These are phyloP conservation scores for Thymelicus lineola DNA, from an alignment of 2,888 invertebrate genomes.

Conservation along the genomic window DNA sequence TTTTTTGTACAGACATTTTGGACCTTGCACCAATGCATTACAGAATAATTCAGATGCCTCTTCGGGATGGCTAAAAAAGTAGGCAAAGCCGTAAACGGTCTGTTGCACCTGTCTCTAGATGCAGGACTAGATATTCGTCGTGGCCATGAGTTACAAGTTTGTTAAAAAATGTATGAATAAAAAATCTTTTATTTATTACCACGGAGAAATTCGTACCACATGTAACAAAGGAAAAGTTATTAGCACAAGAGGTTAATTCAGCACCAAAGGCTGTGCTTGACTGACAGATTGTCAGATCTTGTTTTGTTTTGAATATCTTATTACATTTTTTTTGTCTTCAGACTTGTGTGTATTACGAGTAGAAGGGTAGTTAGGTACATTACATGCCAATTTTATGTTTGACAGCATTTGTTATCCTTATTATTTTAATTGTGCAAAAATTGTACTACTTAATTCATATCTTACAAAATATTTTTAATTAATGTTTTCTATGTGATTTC, in stretches of 20 bases:
- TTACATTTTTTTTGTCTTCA: constrained; percentile 1
- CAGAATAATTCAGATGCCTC: constrained; percentile 54
- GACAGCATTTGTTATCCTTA: too few relatives aligned
- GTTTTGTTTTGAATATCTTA: constrained; percentile 9
- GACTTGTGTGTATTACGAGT: too few relatives aligned
- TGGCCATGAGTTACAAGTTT: constrained; percentile 29
- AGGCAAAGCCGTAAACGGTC: constrained; percentile 68
- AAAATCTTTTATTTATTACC: constrained; percentile 8
- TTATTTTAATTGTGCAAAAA: too few relatives aligned
- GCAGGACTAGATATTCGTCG: constrained; percentile 53
- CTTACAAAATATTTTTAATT: too few relatives aligned
- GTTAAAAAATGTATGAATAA: constrained; percentile 18
- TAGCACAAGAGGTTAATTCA: constrained; percentile 26
- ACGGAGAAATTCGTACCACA: background rate
- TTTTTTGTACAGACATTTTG: constrained; percentile 54
- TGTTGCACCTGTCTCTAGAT: constrained; percentile 73
- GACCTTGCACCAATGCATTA: constrained; percentile 59
- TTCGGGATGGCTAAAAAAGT: constrained; percentile 55
- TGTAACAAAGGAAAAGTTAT: constrained; percentile 7
- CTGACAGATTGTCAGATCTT: constrained; percentile 26
- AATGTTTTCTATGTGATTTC: background rate
- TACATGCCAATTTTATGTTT: too few relatives aligned
- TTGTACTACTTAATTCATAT: too few relatives aligned
- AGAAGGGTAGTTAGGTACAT: too few relatives aligned
- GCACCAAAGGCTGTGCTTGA: constrained; percentile 10